Evolutionary conservation across 2,888 invertebrate genomes (phyloP), one percentile per base, ranked within the genome.

Genomic region (Enchytraeus crypticus): DNA sequence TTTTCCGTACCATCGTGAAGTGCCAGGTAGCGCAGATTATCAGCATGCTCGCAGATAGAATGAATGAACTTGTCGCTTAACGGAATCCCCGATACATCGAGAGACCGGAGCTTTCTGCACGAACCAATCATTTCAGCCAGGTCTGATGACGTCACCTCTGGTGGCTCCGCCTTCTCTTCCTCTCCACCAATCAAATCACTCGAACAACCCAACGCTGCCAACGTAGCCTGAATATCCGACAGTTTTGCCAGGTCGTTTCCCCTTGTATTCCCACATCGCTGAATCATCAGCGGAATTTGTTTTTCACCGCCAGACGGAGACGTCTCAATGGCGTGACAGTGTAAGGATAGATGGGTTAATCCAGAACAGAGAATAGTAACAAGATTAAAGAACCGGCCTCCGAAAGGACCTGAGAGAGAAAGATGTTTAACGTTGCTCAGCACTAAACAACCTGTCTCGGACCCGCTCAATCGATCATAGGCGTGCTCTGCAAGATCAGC

Each of bases 301-400:
- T n/a, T n/a, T n/a, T n/a, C n/a, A n/a, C n/a, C n/a, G n/a, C n/a
- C n/a, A n/a, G n/a, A n/a, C n/a, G n/a, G n/a, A n/a, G n/a, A n/a
- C n/a, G n/a, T n/a, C n/a, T n/a, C n/a, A n/a, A n/a, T n/a, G n/a
- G n/a, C n/a, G n/a, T n/a, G n/a, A 21, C 38, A 46, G 18, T 61
- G 51, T 29, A 64, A 51, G 46, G 61, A 61, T 3, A 66, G 57
- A 4, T 53, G 46, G 14, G 55, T 60, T 14, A 63, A 49, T 23
- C 60, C 53, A 21, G 66, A 64, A 43, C 66, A 66, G 27, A 66
- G 63, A 11, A 64, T 63, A 8, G 64, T 63, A n/a, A 64, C 49
- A 1, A 66, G 56, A 23, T 59, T 60, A 32, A 66, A 43, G 49
- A 64, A 66, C n/a, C 53, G 51, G 5, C 66, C 61, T 34, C 64